Evolutionary conservation across 2,888 invertebrate genomes (phyloP).

Genomic region (Melangyna quadrimaculata): DNA sequence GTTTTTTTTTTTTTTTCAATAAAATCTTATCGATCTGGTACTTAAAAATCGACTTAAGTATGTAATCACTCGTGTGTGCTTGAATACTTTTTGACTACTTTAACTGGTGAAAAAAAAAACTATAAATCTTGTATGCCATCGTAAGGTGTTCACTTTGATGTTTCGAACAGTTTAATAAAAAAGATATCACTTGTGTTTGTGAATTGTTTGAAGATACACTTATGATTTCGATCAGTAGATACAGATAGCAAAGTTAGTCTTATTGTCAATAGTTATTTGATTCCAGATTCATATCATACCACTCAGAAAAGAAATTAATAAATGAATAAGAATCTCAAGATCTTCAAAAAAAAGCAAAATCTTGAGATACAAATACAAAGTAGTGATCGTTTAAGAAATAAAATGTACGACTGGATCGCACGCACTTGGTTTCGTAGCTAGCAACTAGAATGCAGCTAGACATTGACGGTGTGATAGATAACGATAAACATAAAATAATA

Average conservation of each 20-base stretch:
- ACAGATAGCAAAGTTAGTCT: background rate
- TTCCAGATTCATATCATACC: background rate
- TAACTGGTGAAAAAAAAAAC: no score
- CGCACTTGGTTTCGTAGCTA: no score
- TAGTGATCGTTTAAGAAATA: no score
- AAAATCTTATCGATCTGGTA: background rate
- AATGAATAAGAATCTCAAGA: background rate
- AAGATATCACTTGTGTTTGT: background rate
- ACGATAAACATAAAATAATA: no score
- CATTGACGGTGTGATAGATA: no score
- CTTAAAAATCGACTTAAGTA: background rate
- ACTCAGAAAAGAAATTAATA: background rate
- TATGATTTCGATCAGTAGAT: background rate
- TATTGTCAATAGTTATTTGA: background rate
- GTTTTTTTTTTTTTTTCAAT: background rate
- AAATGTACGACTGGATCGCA: no score
- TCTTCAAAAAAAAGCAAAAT: no score
- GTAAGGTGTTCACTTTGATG: no score
- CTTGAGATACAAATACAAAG: no score
- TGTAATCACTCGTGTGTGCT: background rate
- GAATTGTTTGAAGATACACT: background rate
- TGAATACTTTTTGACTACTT: no score
- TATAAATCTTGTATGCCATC: no score
- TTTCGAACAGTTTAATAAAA: background rate
- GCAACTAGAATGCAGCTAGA: no score